A percentile compares a stretch with the other conserved stretches of the same genome.
phyloP scores from a whole-genome alignment of 2,888 invertebrate species.

The Epinotia bilunana region DNA sequence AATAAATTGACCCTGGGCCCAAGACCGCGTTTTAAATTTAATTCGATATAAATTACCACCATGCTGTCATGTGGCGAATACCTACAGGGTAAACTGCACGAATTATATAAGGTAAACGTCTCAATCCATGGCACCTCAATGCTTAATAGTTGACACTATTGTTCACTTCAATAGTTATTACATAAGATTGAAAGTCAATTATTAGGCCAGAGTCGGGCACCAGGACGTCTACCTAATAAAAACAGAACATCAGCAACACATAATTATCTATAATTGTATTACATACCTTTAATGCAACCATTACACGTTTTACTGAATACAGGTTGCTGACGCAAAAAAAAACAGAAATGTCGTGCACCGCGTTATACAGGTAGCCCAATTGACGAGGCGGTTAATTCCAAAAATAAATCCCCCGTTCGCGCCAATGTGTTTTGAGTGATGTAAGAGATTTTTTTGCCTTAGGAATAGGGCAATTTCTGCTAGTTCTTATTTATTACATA shows the following conservation, averaged over 20 bases:
- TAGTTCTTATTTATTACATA: no score
- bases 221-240: neutral
- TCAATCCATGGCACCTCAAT: no score
- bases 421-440: neutral
- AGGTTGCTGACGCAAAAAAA: slow-evolving; percentile 39
- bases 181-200: neutral
- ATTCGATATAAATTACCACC: no score
- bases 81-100: no score
- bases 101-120: no score
- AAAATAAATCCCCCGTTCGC: neutral
- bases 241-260: neutral
- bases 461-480: no score
- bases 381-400: neutral
- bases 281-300: slow-evolving; percentile 14
- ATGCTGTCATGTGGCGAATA: no score
- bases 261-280: slow-evolving; percentile 6
- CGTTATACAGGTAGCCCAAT: slow-evolving; percentile 19
- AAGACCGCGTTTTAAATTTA: no score
- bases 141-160: no score
- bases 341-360: slow-evolving; percentile 33
- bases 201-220: no score
- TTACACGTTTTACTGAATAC: slow-evolving; percentile 23
- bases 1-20: no score
- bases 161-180: neutral
- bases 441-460: no score